These are phyloP conservation scores for Chouioia cunea DNA, from an alignment of 2,888 invertebrate genomes.

Conservation along the genomic window DNA sequence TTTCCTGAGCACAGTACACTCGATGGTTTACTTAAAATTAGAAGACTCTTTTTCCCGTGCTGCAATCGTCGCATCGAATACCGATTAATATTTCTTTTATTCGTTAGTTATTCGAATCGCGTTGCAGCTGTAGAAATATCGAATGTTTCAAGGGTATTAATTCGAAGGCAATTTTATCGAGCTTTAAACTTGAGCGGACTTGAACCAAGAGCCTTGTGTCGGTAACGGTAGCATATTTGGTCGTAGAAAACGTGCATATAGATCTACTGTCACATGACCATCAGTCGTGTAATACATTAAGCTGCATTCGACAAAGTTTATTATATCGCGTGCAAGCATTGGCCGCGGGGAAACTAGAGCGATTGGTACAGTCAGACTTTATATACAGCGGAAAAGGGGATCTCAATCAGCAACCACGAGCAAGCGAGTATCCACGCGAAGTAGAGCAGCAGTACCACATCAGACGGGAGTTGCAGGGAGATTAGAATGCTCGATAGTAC, in stretches of 20 bases:
- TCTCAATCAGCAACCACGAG: too few relatives aligned
- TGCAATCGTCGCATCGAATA: not conserved
- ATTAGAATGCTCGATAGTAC: too few relatives aligned
- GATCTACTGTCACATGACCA: slow-evolving; percentile 34
- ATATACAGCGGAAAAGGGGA: too few relatives aligned
- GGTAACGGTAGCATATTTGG: not conserved
- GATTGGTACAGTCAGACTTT: too few relatives aligned
- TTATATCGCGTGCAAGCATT: slow-evolving; percentile 11
- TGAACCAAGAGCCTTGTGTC: not conserved
- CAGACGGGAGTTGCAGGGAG: too few relatives aligned
- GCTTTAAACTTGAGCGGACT: slow-evolving; percentile 2
- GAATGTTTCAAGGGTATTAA: not conserved
- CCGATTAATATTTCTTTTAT: slow-evolving; percentile 1
- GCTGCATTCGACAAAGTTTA: slow-evolving; percentile 25
- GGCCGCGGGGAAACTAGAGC: not conserved
- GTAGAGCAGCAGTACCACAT: too few relatives aligned
- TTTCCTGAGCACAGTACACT: not conserved
- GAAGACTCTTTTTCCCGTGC: not conserved
- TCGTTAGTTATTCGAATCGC: not conserved
- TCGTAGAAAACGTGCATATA: slow-evolving; percentile 12
- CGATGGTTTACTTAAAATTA: not conserved
- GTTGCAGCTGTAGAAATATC: not conserved
- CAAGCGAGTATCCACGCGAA: too few relatives aligned
- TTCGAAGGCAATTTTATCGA: slow-evolving; percentile 10
- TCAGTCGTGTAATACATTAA: slow-evolving; percentile 34